These are phyloP conservation scores for Canis aureus DNA, from an alignment of 2,113 vertebrate genomes.

Conservation along the genomic window DNA sequence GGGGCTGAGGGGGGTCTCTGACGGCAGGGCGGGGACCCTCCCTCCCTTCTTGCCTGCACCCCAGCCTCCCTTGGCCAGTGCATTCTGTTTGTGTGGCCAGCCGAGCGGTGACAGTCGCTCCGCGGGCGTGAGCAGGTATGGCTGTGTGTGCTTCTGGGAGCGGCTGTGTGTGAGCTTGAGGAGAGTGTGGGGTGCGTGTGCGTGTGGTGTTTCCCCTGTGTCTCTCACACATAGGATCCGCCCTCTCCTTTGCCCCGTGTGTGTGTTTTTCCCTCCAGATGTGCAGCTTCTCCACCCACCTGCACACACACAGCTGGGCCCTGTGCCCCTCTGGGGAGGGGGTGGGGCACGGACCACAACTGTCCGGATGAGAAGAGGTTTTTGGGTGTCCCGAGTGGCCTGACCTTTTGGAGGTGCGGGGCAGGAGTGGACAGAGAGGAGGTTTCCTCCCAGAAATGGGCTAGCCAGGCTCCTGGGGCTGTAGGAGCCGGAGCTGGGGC, in stretches of 20 bases:
- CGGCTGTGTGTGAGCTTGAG: background rate
- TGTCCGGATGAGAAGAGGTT: background rate
- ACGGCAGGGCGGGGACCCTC: background rate
- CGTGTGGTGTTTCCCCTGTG: background rate
- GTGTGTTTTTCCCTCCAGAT: background rate
- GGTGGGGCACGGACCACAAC: background rate
- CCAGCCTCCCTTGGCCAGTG: background rate
- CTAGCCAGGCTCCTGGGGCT: background rate
- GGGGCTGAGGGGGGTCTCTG: background rate
- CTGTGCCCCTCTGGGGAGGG: background rate
- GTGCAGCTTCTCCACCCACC: background rate
- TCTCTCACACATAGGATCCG: background rate
- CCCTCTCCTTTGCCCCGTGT: background rate
- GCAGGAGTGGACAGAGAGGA: background rate
- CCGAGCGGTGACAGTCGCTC: background rate
- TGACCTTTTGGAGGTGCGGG: background rate
- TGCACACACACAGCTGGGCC: background rate
- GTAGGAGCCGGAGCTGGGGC: background rate
- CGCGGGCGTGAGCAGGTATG: background rate
- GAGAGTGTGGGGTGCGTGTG: background rate
- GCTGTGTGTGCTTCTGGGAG: background rate
- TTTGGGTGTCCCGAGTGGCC: background rate
- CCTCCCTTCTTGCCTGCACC: background rate
- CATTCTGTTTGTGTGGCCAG: constrained; percentile 44
- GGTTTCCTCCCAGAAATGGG: background rate